Evolutionary conservation across 2,797 vertebrate species (phyloP), one percentile per base, ranked within the genome.

Genomic region (Austrolebias charrua): DNA sequence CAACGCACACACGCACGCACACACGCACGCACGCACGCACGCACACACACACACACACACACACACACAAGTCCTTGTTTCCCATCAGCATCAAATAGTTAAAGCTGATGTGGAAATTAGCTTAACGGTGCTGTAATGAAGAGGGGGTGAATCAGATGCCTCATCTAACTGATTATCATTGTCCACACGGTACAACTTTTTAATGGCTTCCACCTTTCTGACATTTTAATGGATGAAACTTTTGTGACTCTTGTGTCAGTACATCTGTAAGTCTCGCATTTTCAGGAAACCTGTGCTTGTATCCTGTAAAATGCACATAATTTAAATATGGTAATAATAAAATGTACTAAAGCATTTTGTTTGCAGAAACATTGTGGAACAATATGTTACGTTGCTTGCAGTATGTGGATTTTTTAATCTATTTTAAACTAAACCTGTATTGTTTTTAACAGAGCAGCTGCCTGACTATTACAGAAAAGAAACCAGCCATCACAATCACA

Each of bases 81-180:
- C 69, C 70, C 76, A 86, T 88, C 79, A 86, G 63, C 77, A 76
- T 90, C 81, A 81, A 79, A 78, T 69, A 60, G 66, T 66, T 67
- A 63, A 76, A 69, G 69, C 19, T 5, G 56, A 84, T 6, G 52
- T 75, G 73, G 66, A 80, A 70, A 85, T 86, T 74, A 76, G 72
- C 69, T 72, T 86, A 76, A 83, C 60, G 49, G 44, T 51, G 63
- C 68, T 73, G 63, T 82, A 78, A 78, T 77, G 71, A 83, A 63
- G 55, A 71, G 42, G 66, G 55, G 50, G 67, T 73, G 54, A 78
- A 76, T 86, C 77, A 82, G 66, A 73, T 61, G 42, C 59, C 73
- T 65, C 20, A 49, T 86, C 68, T 48, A 69, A 69, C 59, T 82
- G 71, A 85, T 87, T 81, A 82, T 69, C 73, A 58, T 78, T 60